Base-by-base conservation (phyloP, 2,797 vertebrate genomes). In the Sandelia bainsii region DNA sequence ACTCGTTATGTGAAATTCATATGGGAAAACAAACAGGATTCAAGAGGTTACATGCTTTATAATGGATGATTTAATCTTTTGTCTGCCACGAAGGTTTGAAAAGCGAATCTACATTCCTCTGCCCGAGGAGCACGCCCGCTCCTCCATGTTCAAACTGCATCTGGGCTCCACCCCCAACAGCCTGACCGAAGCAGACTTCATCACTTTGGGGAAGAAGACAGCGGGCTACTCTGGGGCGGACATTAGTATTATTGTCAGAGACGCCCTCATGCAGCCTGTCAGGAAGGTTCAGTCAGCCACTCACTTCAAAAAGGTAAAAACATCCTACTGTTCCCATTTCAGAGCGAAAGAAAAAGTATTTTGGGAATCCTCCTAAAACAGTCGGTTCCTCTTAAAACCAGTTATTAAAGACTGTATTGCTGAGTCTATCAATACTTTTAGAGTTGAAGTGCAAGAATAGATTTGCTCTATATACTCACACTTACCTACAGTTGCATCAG, bases 221-320 rank as follows among this genome's bases (percentile, higher is more conserved):
- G 92, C 95, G 0, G 97, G 97, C 16, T 99, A 98, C 80, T 99
- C 98, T 0, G 97, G 98, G 16, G 97, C 97, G 5, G 97, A 99
- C 80, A 87, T 99, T 74, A 98, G 96, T 53, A 6, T 98, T 68
- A 96, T 98, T 9, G 98, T 98, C 22, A 93, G 97, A 1, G 98
- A 99, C 2, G 97, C 97, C 0, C 93, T 99, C 29, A 98, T 99
- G 97, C 97, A 99, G 78, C 97, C 98, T 0, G 96, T 99, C 44
- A 93, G 97, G 62, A 97, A 95, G 93, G 97, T 99, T 59, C 98
- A 99, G 83, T 96, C 95, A 1, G 95, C 97, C 2, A 97, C 97
- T 50, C 98, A 99, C 82, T 99, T 99, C 72, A 99, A 97, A 91
- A 95, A 89, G 95, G 97, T 97, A 80, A 88, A 62, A 32, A 19